Evolutionary conservation across 2,113 vertebrate genomes (phyloP), one percentile per base, ranked within the genome.

Genomic region (Corythoichthys haematopterus): DNA sequence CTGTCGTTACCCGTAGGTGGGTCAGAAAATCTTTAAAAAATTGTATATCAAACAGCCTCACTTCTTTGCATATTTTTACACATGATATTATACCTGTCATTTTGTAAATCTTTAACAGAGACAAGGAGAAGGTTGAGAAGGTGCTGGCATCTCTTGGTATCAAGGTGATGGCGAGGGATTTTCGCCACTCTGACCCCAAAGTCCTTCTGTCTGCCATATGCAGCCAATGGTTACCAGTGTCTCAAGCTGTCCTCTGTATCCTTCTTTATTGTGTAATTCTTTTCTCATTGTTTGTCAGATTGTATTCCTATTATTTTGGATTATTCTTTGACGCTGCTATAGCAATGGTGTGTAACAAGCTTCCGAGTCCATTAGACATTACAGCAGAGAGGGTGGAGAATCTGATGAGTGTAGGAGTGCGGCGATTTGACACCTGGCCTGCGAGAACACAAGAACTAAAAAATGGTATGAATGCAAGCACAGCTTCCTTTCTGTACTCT

Each of bases 331-430:
- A 84, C 63, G 0, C 6, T 3, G 40, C 55, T 70, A 20, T 28
- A 98, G 97, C 91, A 0, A 97, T 98, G 97, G 97, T 95, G 64
- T 98, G 97, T 76, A 91, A 90, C 75, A 98, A 95, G 67, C 91
- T 98, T 47, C 96, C 97, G 3, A 95, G 97, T 72, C 97, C 97
- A 1, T 82, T 95, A 56, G 95, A 97, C 50, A 93, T 98, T 16
- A 14, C 87, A 0, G 85, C 88, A 0, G 96, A 98, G 86, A 90
- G 95, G 56, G 95, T 96, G 76, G 97, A 98, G 84, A 96, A 85
- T 48, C 88, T 99, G 69, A 91, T 99, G 92, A 96, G 93, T 51
- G 80, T 92, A 0, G 94, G 94, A 63, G 84, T 89, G 0, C 89
- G 92, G 45, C 81, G 85, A 0, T 98, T 99, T 70, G 95, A 98